phyloP scores from a whole-genome alignment of 2,797 vertebrate genomes.

The Scomberomorus guttatus region DNA sequence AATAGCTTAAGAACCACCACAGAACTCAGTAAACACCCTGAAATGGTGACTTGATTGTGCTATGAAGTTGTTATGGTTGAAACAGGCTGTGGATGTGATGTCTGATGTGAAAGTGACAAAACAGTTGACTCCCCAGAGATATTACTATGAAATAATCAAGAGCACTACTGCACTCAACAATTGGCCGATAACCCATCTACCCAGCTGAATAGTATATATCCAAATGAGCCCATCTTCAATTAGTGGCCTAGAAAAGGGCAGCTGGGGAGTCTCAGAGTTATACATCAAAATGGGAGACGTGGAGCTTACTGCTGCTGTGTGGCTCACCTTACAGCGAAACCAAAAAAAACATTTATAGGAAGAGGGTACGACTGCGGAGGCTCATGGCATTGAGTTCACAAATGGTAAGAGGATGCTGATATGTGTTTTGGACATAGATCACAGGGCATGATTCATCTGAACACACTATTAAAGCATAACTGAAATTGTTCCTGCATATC shows the following conservation, averaged over 20 bases:
- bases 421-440: neutral
- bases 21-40: too few relatives aligned
- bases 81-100: neutral
- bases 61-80: neutral
- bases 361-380: neutral
- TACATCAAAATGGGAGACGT: too few relatives aligned
- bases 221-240: neutral
- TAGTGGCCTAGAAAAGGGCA: conserved; percentile 4
- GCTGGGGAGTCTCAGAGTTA: too few relatives aligned
- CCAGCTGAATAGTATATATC: neutral
- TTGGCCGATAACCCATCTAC: neutral
- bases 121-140: neutral
- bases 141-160: neutral
- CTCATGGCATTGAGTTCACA: neutral
- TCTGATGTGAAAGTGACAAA: neutral
- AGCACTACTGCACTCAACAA: neutral
- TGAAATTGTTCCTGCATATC: neutral
- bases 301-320: neutral
- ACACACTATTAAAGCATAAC: too few relatives aligned
- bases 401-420: neutral
- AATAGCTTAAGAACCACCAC: too few relatives aligned
- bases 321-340: neutral
- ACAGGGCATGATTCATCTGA: neutral
- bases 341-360: too few relatives aligned
- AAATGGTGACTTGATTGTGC: too few relatives aligned